Percentiles rank a stretch among this genome's conserved stretches.
Evolutionary conservation across 2,888 invertebrate genomes (phyloP).

Genomic region (Danaus chrysippus): DNA sequence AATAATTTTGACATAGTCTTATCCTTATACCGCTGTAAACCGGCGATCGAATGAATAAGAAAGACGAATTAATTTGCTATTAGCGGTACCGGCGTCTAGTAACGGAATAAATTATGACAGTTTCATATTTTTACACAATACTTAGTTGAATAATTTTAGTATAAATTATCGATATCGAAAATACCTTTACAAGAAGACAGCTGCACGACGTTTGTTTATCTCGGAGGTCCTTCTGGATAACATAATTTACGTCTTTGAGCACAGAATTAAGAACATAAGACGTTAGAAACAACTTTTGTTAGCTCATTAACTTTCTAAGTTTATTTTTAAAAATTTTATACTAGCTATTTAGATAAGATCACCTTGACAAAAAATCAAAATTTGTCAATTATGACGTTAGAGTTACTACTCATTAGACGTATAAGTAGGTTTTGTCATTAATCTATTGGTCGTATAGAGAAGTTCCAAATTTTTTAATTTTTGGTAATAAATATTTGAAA

Average conservation of each 20-base stretch:
- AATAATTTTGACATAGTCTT: too few species aligned
- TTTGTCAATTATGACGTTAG: slow-evolving; percentile 13
- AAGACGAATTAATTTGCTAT: too few species aligned
- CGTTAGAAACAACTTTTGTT: slow-evolving; percentile 11
- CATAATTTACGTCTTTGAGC: slow-evolving; percentile 51
- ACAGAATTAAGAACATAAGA: slow-evolving; percentile 29
- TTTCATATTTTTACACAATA: too few species aligned
- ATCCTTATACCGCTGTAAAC: too few species aligned
- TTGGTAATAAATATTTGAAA: too few species aligned
- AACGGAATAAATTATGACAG: too few species aligned
- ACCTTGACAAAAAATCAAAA: slow-evolving; percentile 26
- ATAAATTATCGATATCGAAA: background rate
- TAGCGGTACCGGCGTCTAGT: too few species aligned
- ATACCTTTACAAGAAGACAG: slow-evolving; percentile 70
- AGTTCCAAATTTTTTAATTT: too few species aligned
- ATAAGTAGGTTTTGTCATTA: too few species aligned
- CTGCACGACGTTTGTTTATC: slow-evolving; percentile 45
- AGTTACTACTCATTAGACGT: slow-evolving; percentile 4
- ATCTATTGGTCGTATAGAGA: too few species aligned
- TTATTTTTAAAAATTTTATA: slow-evolving; percentile 18
- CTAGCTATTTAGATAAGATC: slow-evolving; percentile 23
- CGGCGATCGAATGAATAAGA: too few species aligned
- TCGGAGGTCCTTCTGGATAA: slow-evolving; percentile 35
- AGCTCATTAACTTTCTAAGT: slow-evolving; percentile 13
- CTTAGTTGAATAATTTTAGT: too few species aligned